Evolutionary conservation across 1,140 invertebrate genomes (phyloP), one percentile per base, ranked within the genome.

Genomic region (Riptortus pedestris): DNA sequence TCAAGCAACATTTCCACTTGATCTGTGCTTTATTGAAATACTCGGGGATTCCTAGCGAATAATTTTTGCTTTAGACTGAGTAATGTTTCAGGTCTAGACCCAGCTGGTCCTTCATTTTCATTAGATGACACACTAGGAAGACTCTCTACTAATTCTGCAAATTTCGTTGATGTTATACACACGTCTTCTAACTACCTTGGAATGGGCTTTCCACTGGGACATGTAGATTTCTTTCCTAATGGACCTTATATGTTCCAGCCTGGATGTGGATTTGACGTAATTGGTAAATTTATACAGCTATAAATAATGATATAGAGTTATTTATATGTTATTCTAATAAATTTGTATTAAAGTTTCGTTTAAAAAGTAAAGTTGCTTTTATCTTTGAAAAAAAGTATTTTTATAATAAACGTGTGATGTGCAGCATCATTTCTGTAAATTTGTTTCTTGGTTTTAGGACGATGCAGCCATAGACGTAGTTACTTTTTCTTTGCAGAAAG

Each of bases 221-320:
- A 85, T 67, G 81, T 79, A 9, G 90, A 92, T 72, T 91, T 91
- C 77, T 91, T 82, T 71, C 86, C 86, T 0, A 91, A 92, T 73
- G 82, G 85, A 9, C 87, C 87, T 2, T 71, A 69, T 4, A 72
- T 71, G 5, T 69, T 69, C 0, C 83, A 84, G 69, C 81, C 81
- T 3, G 81, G 82, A 45, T 85, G 83, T 70, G 2, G 16, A 2
- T 1, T 5, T 14, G 52, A 57, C 28, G 4, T 57, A 12, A 5
- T 24, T 29, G 52, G 52, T 57, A 57, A 27, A 57, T n/a, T n/a
- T n/a, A n/a, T 43, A 43, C n/a, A n/a, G n/a, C n/a, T n/a, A n/a
- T n/a, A n/a, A n/a, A n/a, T n/a, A n/a, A n/a, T n/a, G n/a, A n/a
- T n/a, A n/a, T n/a, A n/a, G n/a, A n/a, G n/a, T n/a, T n/a, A n/a